Evolutionary conservation across 2,113 vertebrate genomes (phyloP).

Genomic region (Platanista minor): DNA sequence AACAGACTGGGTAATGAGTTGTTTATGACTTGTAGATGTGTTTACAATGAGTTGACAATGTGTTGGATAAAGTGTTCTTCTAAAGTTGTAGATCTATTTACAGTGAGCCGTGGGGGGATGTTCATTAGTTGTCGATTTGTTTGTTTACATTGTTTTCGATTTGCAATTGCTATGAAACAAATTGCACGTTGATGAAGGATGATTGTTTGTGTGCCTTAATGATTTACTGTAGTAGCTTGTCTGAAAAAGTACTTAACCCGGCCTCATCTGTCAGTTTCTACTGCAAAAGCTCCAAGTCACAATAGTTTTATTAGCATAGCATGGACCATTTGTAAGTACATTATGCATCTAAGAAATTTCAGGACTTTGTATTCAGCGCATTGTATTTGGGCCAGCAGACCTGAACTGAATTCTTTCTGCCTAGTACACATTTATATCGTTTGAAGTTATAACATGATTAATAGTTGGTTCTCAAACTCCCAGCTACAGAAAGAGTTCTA

Average conservation of each 20-base stretch:
- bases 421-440: slow-evolving; percentile 64
- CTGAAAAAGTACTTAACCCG: slow-evolving; percentile 84
- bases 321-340: slow-evolving; percentile 81
- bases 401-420: slow-evolving; percentile 76
- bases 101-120: slow-evolving; percentile 79
- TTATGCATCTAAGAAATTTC: slow-evolving; percentile 79
- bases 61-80: slow-evolving; percentile 87
- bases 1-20: slow-evolving; percentile 87
- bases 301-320: slow-evolving; percentile 86
- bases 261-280: slow-evolving; percentile 84
- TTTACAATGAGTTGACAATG: slow-evolving; percentile 88
- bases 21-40: slow-evolving; percentile 88
- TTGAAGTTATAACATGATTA: slow-evolving; percentile 69
- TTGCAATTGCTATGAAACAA: slow-evolving; percentile 85
- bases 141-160: slow-evolving; percentile 87
- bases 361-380: slow-evolving; percentile 77
- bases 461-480: slow-evolving; percentile 46
- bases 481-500: slow-evolving; percentile 51
- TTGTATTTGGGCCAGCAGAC: slow-evolving; percentile 74
- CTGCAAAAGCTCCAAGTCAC: slow-evolving; percentile 82
- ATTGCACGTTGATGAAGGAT: slow-evolving; percentile 82
- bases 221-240: slow-evolving; percentile 83
- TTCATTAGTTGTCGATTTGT: slow-evolving; percentile 87
- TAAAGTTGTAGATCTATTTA: slow-evolving; percentile 85
- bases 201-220: slow-evolving; percentile 82